phyloP scores from a whole-genome alignment of 2,888 invertebrate genomes.

The Cerastoderma edule region DNA sequence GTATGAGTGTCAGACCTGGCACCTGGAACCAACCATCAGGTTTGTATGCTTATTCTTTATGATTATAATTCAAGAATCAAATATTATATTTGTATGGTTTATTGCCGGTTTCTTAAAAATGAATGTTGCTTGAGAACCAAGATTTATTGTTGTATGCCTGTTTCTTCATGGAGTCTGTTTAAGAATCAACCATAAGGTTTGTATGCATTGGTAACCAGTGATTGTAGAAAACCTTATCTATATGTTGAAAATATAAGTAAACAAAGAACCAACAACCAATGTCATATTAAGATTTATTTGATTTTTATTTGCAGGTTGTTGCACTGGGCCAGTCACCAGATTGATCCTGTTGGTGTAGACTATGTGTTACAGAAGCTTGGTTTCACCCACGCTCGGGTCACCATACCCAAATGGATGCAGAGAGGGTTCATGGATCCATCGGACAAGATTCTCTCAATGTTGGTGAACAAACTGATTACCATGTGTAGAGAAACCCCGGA shows the following conservation, averaged over 20 bases:
- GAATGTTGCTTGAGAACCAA: too few species aligned
- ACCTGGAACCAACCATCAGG: conserved; percentile 90
- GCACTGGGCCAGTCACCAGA: conserved; percentile 96
- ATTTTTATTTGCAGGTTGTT: conserved; percentile 79
- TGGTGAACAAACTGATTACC: conserved; percentile 80
- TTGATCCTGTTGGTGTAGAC: conserved; percentile 99
- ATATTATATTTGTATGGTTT: background rate
- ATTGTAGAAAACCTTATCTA: too few species aligned
- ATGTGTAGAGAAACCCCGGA: conserved; percentile 59
- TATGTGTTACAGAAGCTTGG: conserved; percentile 98
- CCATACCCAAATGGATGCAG: conserved; percentile 99
- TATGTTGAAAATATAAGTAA: too few species aligned
- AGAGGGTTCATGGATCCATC: conserved; percentile 98
- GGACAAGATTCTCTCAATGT: conserved; percentile 89
- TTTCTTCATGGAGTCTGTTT: too few species aligned
- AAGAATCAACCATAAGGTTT: too few species aligned
- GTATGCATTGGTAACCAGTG: too few species aligned
- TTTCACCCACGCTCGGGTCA: conserved; percentile 98
- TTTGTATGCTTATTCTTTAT: conserved; percentile 33
- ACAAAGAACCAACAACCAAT: too few species aligned
- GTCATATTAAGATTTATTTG: background rate
- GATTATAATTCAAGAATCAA: background rate
- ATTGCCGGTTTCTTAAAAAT: too few species aligned
- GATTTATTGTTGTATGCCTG: too few species aligned
- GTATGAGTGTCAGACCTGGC: conserved; percentile 97